Base-by-base conservation (phyloP, 2,888 invertebrate species). In the Melanostoma mellinum region DNA sequence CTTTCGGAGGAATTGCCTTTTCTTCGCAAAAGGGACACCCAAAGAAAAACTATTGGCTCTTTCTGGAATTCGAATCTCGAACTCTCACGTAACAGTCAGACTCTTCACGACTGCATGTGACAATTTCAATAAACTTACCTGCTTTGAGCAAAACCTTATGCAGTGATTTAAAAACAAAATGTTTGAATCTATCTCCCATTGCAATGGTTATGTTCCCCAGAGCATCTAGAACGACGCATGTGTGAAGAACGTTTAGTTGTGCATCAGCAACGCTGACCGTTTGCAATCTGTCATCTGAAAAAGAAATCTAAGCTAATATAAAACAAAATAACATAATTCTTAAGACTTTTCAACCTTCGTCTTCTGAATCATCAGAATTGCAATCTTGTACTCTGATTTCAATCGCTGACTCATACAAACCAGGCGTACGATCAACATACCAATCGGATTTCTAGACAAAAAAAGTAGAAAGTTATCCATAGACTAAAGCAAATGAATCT, bases 81-180 rank as follows among this genome's bases (percentile, higher is more conserved):
- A 20, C 0, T 20, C n/a, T 20, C 20, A 20, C 20, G 20, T 20
- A 20, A 1, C 20, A 20, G 1, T 20, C 20, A 20, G 20, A 1
- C 20, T 20, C 20, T 20, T 1, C 20, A 20, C 20, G 20, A 20
- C 20, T 20, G 20, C 20, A 20, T 20, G 20, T 20, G 1, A 20
- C n/a, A 50, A 50, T 3, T 50, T 4, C 9, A 10, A 32, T 36
- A 9, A 35, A 60, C 86, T 80, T 90, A 95, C 95, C 95, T 73
- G 95, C 94, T 90, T 94, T 93, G 88, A 96, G 95, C 61, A 96
- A 89, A 33, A 96, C 90, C 63, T 94, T 90, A 86, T 95, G 95
- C 48, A 96, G 91, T 10, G 94, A 93, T 87, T 93, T 93, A 72
- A 96, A 89, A 80, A 96, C 88, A 88, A 93, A 94, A 1, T 92